Conservation (phyloP, 2,797 vertebrate genomes). For the Tauraco hartlaubi region DNA sequence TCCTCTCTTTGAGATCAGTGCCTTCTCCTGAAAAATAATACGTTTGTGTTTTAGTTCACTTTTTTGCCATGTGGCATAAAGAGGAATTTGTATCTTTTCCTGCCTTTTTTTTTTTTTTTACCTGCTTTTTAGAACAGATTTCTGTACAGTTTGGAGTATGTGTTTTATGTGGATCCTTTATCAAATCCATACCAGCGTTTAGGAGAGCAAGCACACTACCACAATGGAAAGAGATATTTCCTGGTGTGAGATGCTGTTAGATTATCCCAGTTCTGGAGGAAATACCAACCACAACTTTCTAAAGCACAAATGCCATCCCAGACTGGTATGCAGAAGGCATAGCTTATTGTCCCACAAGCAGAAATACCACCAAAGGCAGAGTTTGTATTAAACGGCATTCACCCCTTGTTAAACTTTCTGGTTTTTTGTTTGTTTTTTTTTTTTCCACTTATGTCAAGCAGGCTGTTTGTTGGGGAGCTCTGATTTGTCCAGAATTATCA, state of each 20-base stretch:
- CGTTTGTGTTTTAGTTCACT: not conserved
- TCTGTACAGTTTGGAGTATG: fast-evolving
- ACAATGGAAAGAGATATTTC: fast-evolving
- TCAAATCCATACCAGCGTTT: not conserved
- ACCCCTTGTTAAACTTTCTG: not conserved
- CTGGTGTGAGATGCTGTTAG: not conserved
- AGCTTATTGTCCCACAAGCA: fast-evolving
- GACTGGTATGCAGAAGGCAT: not conserved
- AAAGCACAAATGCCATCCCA: not conserved
- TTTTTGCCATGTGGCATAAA: not conserved
- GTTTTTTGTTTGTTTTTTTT: not conserved
- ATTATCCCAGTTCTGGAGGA: not conserved
- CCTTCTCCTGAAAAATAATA: not conserved
- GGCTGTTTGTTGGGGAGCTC: not conserved
- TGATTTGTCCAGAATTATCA: not conserved
- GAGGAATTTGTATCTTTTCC: not conserved
- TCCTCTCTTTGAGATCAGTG: not conserved
- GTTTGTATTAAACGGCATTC: not conserved
- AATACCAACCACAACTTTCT: not conserved
- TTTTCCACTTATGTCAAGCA: not conserved
- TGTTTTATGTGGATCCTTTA: not conserved
- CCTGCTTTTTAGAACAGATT: not conserved
- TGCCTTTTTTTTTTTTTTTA: not conserved
- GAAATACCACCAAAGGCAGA: not conserved
- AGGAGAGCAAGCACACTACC: not conserved